These are phyloP conservation scores for Papilio dardanus DNA, from an alignment of 1,140 invertebrate genomes.

Conservation along the genomic window DNA sequence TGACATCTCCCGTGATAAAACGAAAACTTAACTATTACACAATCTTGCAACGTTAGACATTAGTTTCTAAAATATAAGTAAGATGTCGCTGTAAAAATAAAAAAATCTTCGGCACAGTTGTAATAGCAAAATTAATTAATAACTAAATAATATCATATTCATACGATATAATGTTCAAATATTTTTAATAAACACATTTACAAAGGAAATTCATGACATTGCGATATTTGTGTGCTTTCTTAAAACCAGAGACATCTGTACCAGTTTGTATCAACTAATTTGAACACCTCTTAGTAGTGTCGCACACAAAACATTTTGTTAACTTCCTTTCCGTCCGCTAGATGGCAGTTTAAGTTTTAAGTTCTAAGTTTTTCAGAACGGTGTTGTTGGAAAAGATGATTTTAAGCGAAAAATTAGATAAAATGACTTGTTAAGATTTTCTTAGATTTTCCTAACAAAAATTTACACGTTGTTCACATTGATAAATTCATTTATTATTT, in stretches of 20 bases:
- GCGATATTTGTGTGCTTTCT: background rate
- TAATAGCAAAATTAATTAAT: too few species aligned
- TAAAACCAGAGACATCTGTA: background rate
- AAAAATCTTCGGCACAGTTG: too few species aligned
- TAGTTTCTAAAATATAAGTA: background rate
- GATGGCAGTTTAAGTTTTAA: background rate
- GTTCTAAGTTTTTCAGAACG: background rate
- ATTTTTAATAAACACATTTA: too few species aligned
- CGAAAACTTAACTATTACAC: background rate
- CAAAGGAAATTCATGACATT: too few species aligned
- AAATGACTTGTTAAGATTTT: too few species aligned
- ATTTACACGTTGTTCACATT: too few species aligned
- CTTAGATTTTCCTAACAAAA: too few species aligned
- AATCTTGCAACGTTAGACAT: background rate
- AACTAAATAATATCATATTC: too few species aligned
- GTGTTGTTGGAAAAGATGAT: too few species aligned
- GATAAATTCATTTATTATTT: too few species aligned
- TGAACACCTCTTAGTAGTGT: background rate
- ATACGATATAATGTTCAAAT: too few species aligned
- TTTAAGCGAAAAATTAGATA: too few species aligned
- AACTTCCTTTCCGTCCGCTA: background rate
- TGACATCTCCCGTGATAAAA: background rate
- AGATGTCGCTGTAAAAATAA: background rate
- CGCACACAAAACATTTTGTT: background rate
- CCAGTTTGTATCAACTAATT: background rate